These are phyloP conservation scores for Hirtodrosophila duncani DNA, from an alignment of 2,888 invertebrate species.

Conservation along the genomic window DNA sequence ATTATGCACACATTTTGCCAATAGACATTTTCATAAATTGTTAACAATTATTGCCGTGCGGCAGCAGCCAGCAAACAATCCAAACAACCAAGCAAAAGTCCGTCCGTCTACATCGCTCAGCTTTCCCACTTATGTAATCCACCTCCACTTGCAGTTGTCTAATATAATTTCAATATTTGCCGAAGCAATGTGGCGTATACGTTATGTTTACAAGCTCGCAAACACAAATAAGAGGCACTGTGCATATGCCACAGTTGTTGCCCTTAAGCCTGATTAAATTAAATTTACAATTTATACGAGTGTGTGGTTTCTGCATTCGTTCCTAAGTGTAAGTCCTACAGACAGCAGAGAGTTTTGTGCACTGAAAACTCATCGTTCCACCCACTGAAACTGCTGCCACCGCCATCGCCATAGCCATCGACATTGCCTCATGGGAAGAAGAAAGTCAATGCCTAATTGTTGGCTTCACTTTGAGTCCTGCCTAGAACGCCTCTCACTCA, in stretches of 20 bases:
- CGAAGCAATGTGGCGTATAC: slow-evolving; percentile 37
- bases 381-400: too few species aligned
- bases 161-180: slow-evolving; percentile 44
- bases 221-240: too few species aligned
- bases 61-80: too few species aligned
- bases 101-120: slow-evolving; percentile 16
- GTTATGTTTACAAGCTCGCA: slow-evolving; percentile 7
- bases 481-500: slow-evolving; percentile 21
- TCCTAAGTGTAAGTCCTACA: slow-evolving; percentile 3
- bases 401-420: too few species aligned
- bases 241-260: slow-evolving; percentile 30
- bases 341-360: too few species aligned
- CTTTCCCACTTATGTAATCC: slow-evolving; percentile 2
- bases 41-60: slow-evolving; percentile 52
- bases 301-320: slow-evolving; percentile 18
- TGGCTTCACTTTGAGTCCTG: slow-evolving; percentile 17
- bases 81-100: slow-evolving; percentile 43
- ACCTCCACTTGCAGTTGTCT: slow-evolving; percentile 7
- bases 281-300: slow-evolving; percentile 60
- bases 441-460: slow-evolving; percentile 36
- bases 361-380: too few species aligned
- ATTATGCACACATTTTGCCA: slow-evolving; percentile 34
- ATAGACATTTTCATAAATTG: slow-evolving; percentile 64
- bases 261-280: slow-evolving; percentile 64
- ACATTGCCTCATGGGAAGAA: too few species aligned